Evolutionary conservation across 2,113 vertebrate species (phyloP).

Genomic region (Kryptolebias marmoratus): DNA sequence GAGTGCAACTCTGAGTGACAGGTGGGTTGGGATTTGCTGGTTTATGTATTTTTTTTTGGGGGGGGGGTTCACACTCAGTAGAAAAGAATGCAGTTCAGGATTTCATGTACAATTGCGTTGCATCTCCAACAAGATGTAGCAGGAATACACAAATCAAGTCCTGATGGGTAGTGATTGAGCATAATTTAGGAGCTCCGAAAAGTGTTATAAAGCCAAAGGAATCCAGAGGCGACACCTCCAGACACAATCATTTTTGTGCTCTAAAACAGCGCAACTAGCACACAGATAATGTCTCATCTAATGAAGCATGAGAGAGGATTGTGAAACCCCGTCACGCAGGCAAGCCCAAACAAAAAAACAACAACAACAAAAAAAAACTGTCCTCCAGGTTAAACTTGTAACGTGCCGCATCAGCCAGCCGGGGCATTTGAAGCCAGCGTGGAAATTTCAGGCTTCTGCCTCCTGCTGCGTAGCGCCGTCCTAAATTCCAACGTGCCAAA

Average conservation of each 20-base stretch:
- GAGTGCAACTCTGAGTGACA: conserved; percentile 17
- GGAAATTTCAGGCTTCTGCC: conserved; percentile 55
- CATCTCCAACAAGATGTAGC: not conserved
- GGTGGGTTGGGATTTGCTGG: not conserved
- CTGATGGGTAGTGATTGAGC: not conserved
- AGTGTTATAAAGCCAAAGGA: not conserved
- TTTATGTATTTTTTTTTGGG: conserved; percentile 21
- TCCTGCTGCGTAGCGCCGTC: conserved; percentile 32
- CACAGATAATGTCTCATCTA: conserved; percentile 23
- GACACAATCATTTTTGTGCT: conserved; percentile 8
- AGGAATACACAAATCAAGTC: not conserved
- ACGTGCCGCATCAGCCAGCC: conserved; percentile 39
- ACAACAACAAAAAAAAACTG: not conserved
- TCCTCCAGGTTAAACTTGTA: conserved; percentile 48
- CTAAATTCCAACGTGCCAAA: conserved; percentile 39
- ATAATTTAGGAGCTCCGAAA: not conserved
- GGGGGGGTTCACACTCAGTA: not conserved
- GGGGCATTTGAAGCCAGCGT: conserved; percentile 25
- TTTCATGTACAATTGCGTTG: not conserved
- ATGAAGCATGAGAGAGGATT: conserved; percentile 34
- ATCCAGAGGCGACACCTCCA: conserved; percentile 14
- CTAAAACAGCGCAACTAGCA: conserved; percentile 6
- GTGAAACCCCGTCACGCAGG: conserved; percentile 40
- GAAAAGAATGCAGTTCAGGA: not conserved
- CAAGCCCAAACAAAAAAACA: not conserved